A percentile compares a stretch with the other conserved stretches of the same genome.
These are phyloP conservation scores for Sphaerophoria taeniata DNA, from an alignment of 2,888 invertebrate genomes.

Conservation along the genomic window DNA sequence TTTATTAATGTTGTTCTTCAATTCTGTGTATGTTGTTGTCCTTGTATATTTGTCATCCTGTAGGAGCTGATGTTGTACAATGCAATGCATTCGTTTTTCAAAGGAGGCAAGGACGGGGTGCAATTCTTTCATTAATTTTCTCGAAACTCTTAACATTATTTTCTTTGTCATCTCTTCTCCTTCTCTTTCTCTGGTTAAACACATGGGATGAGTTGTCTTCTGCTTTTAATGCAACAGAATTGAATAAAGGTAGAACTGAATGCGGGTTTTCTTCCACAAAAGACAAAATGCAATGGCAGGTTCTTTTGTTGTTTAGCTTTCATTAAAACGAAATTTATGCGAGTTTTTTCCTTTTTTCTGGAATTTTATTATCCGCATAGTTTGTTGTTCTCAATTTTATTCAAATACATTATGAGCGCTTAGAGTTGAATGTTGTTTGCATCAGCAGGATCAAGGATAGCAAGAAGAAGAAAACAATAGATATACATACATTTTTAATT, in stretches of 20 bases:
- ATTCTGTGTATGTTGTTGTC: slow-evolving; percentile 37
- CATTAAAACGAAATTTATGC: slow-evolving; percentile 45
- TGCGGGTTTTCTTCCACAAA: slow-evolving; percentile 9
- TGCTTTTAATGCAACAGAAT: slow-evolving; percentile 26
- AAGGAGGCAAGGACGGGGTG: slow-evolving; percentile 5
- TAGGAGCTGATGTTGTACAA: slow-evolving; percentile 55
- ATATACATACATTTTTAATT: slow-evolving; percentile 2
- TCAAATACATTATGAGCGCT: slow-evolving; percentile 16
- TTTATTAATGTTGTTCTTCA: slow-evolving; percentile 44
- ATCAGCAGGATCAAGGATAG: slow-evolving; percentile 64
- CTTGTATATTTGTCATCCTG: slow-evolving; percentile 62
- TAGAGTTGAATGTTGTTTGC: slow-evolving; percentile 36
- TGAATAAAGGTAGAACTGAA: slow-evolving; percentile 32
- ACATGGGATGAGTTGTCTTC: slow-evolving; percentile 66
- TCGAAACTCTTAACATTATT: slow-evolving; percentile 59
- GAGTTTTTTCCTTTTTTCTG: slow-evolving; percentile 3
- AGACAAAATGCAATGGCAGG: slow-evolving; percentile 62
- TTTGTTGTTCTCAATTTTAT: slow-evolving; percentile 35
- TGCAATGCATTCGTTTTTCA: slow-evolving; percentile 26
- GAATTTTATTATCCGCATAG: slow-evolving; percentile 13
- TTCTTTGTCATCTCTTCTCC: slow-evolving; percentile 23
- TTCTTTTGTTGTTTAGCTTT: slow-evolving; percentile 32
- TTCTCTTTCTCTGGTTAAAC: slow-evolving; percentile 22
- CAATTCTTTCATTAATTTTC: slow-evolving; percentile 71
- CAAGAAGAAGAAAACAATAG: background rate